Percentiles rank a stretch among this genome's conserved stretches.
Evolutionary conservation across 2,113 vertebrate species (phyloP).

Genomic region (Morone saxatilis): DNA sequence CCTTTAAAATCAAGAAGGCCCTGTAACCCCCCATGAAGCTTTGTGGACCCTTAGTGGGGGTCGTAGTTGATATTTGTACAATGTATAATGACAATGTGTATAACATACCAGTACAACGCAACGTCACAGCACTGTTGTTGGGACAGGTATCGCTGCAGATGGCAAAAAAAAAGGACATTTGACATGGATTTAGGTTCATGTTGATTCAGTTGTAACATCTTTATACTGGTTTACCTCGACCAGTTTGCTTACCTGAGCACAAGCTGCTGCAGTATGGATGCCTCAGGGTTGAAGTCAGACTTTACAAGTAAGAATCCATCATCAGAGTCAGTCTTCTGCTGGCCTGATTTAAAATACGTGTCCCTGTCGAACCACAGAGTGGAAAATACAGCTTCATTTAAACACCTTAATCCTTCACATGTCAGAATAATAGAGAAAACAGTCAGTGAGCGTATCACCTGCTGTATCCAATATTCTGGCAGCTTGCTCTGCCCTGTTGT

Average conservation of each 20-base stretch:
- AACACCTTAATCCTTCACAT: not conserved
- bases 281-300: slow-evolving; percentile 33
- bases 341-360: slow-evolving; percentile 65
- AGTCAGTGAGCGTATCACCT: slow-evolving; percentile 33
- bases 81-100: not conserved
- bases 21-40: no score
- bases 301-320: slow-evolving; percentile 55
- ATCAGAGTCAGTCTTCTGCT: slow-evolving; percentile 6
- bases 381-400: not conserved
- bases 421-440: not conserved
- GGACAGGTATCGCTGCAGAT: slow-evolving; percentile 65
- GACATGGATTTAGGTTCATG: not conserved
- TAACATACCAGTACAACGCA: slow-evolving; percentile 75
- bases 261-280: slow-evolving; percentile 62
- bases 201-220: not conserved
- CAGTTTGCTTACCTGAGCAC: slow-evolving; percentile 53
- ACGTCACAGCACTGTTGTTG: slow-evolving; percentile 63
- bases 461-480: slow-evolving; percentile 68
- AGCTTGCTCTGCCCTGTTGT: slow-evolving; percentile 53
- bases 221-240: not conserved
- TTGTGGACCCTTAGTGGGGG: no score
- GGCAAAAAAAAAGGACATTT: not conserved
- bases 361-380: slow-evolving; percentile 42
- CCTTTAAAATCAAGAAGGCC: no score
- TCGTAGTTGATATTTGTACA: no score